These are phyloP conservation scores for Empis livida DNA, from an alignment of 2,888 invertebrate genomes.

Conservation along the genomic window DNA sequence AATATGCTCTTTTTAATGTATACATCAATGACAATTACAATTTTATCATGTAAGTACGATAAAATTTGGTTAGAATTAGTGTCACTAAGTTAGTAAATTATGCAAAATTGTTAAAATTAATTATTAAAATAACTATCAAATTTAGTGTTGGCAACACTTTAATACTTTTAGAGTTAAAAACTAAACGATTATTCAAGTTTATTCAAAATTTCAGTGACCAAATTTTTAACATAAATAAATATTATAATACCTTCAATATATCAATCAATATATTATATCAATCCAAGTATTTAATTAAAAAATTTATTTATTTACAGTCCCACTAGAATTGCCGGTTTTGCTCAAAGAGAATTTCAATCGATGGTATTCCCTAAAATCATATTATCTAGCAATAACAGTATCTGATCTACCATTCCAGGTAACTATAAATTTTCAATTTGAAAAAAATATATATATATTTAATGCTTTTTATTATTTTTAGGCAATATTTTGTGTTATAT, in stretches of 20 bases:
- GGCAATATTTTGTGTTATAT: conserved; percentile 87
- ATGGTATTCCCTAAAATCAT: conserved; percentile 91
- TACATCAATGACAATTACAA: conserved; percentile 98
- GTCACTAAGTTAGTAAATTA: no score
- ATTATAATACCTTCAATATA: no score
- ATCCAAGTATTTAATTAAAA: background rate
- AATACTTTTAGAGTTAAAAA: background rate
- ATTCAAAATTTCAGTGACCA: background rate
- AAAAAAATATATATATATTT: background rate
- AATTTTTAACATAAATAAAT: no score
- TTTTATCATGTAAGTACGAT: conserved; percentile 76
- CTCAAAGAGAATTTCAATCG: conserved; percentile 92
- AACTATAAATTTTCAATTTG: conserved; percentile 16
- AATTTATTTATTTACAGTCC: conserved; percentile 59
- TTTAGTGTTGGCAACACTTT: background rate
- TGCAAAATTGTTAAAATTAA: no score
- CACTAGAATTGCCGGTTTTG: conserved; percentile 88
- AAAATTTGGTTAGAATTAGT: no score
- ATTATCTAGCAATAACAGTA: conserved; percentile 89
- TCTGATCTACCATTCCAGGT: conserved; percentile 98
- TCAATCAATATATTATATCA: no score
- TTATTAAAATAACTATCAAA: background rate
- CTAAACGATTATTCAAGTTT: background rate
- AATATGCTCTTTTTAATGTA: conserved; percentile 98
- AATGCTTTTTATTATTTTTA: conserved; percentile 34